Conservation (phyloP, 2,888 invertebrate genomes). For the Phaonia tiefii region DNA sequence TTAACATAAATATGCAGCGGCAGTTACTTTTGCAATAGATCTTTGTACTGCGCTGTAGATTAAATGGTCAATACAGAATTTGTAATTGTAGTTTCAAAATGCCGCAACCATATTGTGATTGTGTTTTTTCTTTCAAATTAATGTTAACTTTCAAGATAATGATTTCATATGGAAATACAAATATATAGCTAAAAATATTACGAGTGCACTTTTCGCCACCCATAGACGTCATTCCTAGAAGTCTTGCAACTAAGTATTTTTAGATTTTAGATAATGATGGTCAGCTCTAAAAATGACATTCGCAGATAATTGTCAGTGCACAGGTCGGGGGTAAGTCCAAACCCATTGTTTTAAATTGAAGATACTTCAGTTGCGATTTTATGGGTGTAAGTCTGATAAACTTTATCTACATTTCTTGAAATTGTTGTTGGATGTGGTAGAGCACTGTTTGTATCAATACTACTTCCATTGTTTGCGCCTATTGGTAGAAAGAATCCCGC, state of each 20-base stretch:
- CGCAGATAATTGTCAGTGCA: slow-evolving; percentile 56
- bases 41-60: slow-evolving; percentile 54
- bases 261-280: slow-evolving; percentile 62
- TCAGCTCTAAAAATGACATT: slow-evolving; percentile 51
- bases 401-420: slow-evolving; percentile 47
- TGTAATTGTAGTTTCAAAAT: slow-evolving; percentile 46
- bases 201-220: slow-evolving; percentile 53
- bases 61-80: slow-evolving; percentile 60
- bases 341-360: slow-evolving; percentile 54
- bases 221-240: slow-evolving; percentile 57
- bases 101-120: slow-evolving; percentile 58
- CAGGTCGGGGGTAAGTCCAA: slow-evolving; percentile 54
- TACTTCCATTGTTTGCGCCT: slow-evolving; percentile 54
- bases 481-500: slow-evolving; percentile 46
- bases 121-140: slow-evolving; percentile 49
- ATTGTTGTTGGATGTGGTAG: slow-evolving; percentile 61
- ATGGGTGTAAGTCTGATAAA: slow-evolving; percentile 30
- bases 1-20: slow-evolving; percentile 40
- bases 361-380: slow-evolving; percentile 51
- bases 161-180: slow-evolving; percentile 55
- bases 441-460: slow-evolving; percentile 49
- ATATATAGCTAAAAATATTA: slow-evolving; percentile 27
- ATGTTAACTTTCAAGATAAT: slow-evolving; percentile 53
- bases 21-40: slow-evolving; percentile 46
- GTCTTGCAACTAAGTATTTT: slow-evolving; percentile 32